Conservation (phyloP, 1,140 invertebrate genomes). For the Ptiloglossa arizonensis region DNA sequence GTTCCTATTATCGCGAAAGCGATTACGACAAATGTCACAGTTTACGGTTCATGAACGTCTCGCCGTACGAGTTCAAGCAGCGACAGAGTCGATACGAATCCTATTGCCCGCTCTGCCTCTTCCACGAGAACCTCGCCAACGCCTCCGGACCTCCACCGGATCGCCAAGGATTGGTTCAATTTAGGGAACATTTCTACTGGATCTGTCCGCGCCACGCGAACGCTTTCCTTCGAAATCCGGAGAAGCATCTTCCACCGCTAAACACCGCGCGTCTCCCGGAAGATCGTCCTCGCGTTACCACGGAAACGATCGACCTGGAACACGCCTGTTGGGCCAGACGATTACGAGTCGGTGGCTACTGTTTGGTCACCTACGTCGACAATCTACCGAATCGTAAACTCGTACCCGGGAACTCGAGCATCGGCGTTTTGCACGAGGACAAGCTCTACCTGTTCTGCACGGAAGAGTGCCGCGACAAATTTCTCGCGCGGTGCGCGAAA, state of each 20-base stretch:
- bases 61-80: constrained; percentile 80
- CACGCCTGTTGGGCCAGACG: constrained; percentile 63
- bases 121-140: constrained; percentile 72
- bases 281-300: constrained; percentile 78
- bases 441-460: constrained; percentile 83
- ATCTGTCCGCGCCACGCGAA: constrained; percentile 81
- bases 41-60: constrained; percentile 77
- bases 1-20: constrained; percentile 60
- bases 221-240: constrained; percentile 77
- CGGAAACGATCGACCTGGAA: constrained; percentile 69
- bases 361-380: constrained; percentile 83
- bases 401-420: constrained; percentile 74
- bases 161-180: constrained; percentile 82
- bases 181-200: constrained; percentile 82
- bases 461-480: constrained; percentile 79
- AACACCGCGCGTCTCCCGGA: constrained; percentile 77
- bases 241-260: constrained; percentile 70
- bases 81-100: constrained; percentile 80
- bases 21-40: constrained; percentile 75
- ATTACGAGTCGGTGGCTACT: constrained; percentile 81
- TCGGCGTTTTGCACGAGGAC: constrained; percentile 77
- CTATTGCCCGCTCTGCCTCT: constrained; percentile 83
- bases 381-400: constrained; percentile 79
- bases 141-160: constrained; percentile 78
- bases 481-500: constrained; percentile 77